These are phyloP conservation scores for Serripes groenlandicus DNA, from an alignment of 2,888 invertebrate species.

Conservation along the genomic window DNA sequence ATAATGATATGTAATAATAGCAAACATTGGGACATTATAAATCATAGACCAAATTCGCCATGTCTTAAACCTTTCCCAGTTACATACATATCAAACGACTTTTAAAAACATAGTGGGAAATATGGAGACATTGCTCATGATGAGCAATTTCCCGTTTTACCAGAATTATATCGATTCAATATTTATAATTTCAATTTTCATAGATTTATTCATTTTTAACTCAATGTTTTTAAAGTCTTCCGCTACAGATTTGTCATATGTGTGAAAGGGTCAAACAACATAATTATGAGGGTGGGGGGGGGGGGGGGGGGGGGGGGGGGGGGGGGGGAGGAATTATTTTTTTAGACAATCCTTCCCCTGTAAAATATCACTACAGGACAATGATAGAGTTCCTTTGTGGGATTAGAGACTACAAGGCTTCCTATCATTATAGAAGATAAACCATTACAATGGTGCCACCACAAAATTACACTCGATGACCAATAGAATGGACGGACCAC, in stretches of 20 bases:
- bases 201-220: background rate
- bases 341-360: conserved; percentile 9
- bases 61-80: no score
- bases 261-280: background rate
- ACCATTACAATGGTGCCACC: conserved; percentile 24
- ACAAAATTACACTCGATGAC: background rate
- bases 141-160: no score
- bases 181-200: no score
- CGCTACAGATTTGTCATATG: background rate
- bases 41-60: no score
- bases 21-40: no score
- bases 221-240: background rate
- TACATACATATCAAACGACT: no score
- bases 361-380: conserved; percentile 40
- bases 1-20: no score
- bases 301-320: background rate
- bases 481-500: no score
- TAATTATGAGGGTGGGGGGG: conserved; percentile 3
- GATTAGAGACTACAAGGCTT: conserved; percentile 48
- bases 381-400: conserved; percentile 55
- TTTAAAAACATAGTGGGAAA: no score
- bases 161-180: no score
- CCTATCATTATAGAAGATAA: conserved; percentile 50
- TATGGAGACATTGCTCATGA: no score
- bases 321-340: background rate